These are phyloP conservation scores for Tanypteryx hageni DNA, from an alignment of 2,888 invertebrate genomes.

Conservation along the genomic window DNA sequence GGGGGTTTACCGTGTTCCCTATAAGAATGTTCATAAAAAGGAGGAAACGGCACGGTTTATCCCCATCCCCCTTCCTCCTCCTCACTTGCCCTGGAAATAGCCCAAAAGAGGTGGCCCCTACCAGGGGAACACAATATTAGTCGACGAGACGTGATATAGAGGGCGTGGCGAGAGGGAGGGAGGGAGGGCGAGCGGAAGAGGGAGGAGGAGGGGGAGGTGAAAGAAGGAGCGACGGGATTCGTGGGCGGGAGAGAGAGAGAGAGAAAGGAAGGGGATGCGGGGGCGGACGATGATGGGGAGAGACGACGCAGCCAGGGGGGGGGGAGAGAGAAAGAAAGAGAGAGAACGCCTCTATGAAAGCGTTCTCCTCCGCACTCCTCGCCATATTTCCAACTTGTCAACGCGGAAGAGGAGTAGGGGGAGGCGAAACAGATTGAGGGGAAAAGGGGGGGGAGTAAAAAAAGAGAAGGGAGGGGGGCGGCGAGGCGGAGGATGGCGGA, in stretches of 20 bases:
- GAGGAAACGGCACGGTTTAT: background rate
- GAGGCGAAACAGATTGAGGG: slow-evolving; percentile 10
- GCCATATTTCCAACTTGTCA: slow-evolving; percentile 54
- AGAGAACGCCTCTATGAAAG: background rate
- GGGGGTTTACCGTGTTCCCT: background rate
- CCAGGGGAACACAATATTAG: slow-evolving; percentile 42
- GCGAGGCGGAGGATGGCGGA: slow-evolving; percentile 24
- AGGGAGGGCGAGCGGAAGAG: background rate
- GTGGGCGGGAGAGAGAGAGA: background rate
- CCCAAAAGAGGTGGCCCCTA: slow-evolving; percentile 5
- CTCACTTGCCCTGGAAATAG: background rate
- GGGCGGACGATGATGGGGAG: background rate
- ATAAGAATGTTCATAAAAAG: slow-evolving; percentile 59
- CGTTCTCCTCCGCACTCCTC: slow-evolving; percentile 14
- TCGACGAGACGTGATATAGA: slow-evolving; percentile 38
- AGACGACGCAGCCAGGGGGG: too few relatives aligned
- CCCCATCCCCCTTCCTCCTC: too few relatives aligned
- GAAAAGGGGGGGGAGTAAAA: background rate
- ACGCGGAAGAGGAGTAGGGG: background rate
- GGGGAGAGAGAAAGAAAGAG: background rate
- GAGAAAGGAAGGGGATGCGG: background rate
- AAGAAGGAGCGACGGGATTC: background rate
- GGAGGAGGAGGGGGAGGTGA: background rate
- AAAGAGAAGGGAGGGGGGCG: background rate
- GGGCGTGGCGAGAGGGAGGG: slow-evolving; percentile 22